Evolutionary conservation across 2,113 vertebrate genomes (phyloP), one percentile per base, ranked within the genome.

Genomic region (Oryzias woworae): DNA sequence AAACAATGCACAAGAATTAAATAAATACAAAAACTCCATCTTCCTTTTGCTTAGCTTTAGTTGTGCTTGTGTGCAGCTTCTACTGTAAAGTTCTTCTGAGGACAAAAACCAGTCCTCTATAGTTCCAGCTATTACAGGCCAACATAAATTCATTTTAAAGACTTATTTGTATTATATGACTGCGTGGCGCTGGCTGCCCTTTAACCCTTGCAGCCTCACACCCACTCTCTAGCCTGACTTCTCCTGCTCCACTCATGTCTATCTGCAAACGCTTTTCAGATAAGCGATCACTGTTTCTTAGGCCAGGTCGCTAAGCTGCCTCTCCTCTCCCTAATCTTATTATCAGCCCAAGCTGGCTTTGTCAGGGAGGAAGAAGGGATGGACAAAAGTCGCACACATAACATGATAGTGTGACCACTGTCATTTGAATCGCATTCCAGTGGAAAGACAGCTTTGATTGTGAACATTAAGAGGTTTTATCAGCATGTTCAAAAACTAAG

Each of bases 251-350:
- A 5, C 26, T 22, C 71, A 53, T 23, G 60, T 75, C 51, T 23
- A 48, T 79, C 63, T 76, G 69, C 74, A 61, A 61, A 55, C 69
- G 80, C 80, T 69, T 73, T 24, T 14, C 52, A 61, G 78, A 88
- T 75, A 83, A 85, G 77, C 56, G 41, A 85, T 81, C 76, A 73
- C 62, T 43, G 68, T 88, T 82, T 81, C 86, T 85, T 75, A 74
- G 81, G 58, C 71, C 78, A 80, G 85, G 85, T 83, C 69, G 24
- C 82, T 89, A 91, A 92, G 82, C 88, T 78, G 80, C 84, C 80
- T 88, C 87, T 81, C 75, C 54, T 80, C 61, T 36, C 72, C 75
- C 58, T 88, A 92, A 92, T 92, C 90, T 86, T 79, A 90, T 92
- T 91, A 92, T 69, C 81, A 67, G 73, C 69, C 75, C 79, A 88